Conservation (phyloP, 1,140 invertebrate species). For the Diorhabda carinulata region DNA sequence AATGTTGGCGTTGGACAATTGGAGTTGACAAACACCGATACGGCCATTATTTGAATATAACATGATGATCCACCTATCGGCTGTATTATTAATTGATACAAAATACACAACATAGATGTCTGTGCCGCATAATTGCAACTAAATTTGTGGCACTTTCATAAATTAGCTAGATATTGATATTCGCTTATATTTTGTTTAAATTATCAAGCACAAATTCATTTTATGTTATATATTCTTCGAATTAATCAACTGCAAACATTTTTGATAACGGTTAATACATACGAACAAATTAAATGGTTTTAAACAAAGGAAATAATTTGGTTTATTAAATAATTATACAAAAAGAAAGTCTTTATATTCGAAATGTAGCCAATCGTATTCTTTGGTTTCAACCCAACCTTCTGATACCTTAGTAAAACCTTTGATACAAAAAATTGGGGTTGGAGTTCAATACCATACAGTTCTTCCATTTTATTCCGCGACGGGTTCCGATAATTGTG, state of each 20-base stretch:
- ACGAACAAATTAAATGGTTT: too few species aligned
- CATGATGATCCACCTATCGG: slow-evolving; percentile 41
- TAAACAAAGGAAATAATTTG: too few species aligned
- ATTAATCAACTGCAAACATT: neutral
- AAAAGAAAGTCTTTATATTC: too few species aligned
- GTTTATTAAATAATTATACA: too few species aligned
- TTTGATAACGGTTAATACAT: too few species aligned
- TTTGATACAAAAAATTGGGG: too few species aligned
- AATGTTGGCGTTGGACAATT: slow-evolving; percentile 35
- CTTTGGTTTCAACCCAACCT: too few species aligned
- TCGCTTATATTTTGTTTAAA: slow-evolving; percentile 45
- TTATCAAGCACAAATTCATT: slow-evolving; percentile 38
- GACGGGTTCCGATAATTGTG: too few species aligned
- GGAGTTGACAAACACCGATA: slow-evolving; percentile 41
- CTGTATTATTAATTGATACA: slow-evolving; percentile 45
- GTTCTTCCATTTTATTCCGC: too few species aligned
- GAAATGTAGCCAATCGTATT: too few species aligned
- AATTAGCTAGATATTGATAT: slow-evolving; percentile 45
- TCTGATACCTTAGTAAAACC: too few species aligned
- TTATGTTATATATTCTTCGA: slow-evolving; percentile 27
- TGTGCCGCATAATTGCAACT: slow-evolving; percentile 42
- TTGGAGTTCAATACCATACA: too few species aligned
- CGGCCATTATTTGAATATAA: slow-evolving; percentile 41
- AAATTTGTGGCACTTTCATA: slow-evolving; percentile 45
- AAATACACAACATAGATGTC: slow-evolving; percentile 43